Evolutionary conservation across 2,888 invertebrate genomes (phyloP).

Genomic region (Tachina fera): DNA sequence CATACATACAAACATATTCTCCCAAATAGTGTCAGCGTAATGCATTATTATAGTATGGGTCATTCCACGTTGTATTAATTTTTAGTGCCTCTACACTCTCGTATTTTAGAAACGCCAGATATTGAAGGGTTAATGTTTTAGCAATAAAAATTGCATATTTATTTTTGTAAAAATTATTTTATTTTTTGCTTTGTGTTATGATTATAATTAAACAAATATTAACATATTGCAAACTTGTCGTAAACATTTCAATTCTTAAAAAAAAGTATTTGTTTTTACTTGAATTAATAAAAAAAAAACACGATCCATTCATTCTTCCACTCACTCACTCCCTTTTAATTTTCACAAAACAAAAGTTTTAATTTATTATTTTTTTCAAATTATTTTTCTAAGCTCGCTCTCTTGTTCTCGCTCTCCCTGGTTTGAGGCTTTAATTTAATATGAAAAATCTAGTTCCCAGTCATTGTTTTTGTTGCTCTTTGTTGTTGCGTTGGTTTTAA

Average conservation of each 20-base stretch:
- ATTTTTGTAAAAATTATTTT: no score
- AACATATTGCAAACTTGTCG: no score
- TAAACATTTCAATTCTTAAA: neutral
- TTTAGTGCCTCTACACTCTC: no score
- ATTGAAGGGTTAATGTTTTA: no score
- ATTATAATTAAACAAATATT: no score
- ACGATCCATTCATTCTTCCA: conserved; percentile 47
- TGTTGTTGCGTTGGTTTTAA: conserved; percentile 16
- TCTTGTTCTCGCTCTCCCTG: neutral
- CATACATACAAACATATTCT: no score
- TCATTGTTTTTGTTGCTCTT: conserved; percentile 37
- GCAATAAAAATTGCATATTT: no score
- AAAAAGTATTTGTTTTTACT: neutral
- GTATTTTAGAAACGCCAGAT: no score
- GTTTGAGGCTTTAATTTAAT: conserved; percentile 40
- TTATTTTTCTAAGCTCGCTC: conserved; percentile 40
- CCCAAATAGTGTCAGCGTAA: no score
- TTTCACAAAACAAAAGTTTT: conserved; percentile 24
- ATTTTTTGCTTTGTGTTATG: no score
- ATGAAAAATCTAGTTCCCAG: conserved; percentile 62
- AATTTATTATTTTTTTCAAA: conserved; percentile 23
- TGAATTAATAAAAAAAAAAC: conserved; percentile 7
- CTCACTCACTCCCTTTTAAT: conserved; percentile 61
- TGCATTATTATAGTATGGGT: no score
- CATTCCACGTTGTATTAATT: no score